These are phyloP conservation scores for Nesogale talazaci DNA, from an alignment of 2,113 vertebrate species.

Conservation along the genomic window DNA sequence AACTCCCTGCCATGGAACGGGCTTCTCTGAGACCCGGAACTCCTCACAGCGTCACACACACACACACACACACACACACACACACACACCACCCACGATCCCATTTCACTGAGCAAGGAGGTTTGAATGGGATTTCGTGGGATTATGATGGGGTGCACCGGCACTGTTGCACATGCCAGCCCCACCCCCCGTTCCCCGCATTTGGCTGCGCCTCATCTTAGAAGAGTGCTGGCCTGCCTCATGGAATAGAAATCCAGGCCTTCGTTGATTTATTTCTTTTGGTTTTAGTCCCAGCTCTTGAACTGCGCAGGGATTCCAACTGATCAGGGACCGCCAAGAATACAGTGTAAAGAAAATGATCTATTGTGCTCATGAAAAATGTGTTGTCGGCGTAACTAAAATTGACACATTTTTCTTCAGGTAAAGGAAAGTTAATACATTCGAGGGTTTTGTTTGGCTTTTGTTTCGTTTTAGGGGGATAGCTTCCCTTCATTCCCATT, in stretches of 20 bases:
- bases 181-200: neutral
- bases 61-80: too few relatives aligned
- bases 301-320: slow-evolving; percentile 43
- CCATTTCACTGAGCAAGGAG: neutral
- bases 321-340: slow-evolving; percentile 38
- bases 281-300: slow-evolving; percentile 62
- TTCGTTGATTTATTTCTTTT: slow-evolving; percentile 62
- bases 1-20: too few relatives aligned
- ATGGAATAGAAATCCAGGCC: neutral
- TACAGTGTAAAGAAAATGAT: slow-evolving; percentile 64
- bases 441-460: slow-evolving; percentile 31
- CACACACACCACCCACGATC: too few relatives aligned
- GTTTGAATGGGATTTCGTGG: neutral
- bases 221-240: slow-evolving; percentile 43
- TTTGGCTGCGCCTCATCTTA: neutral
- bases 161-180: neutral
- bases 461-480: neutral
- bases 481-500: slow-evolving; percentile 74
- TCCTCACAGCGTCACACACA: too few relatives aligned
- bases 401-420: slow-evolving; percentile 81
- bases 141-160: neutral
- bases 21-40: too few relatives aligned
- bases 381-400: slow-evolving; percentile 78
- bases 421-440: slow-evolving; percentile 64
- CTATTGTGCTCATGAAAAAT: slow-evolving; percentile 73